Evolutionary conservation across 1,140 invertebrate genomes (phyloP).

Genomic region (Cecropterus lyciades): DNA sequence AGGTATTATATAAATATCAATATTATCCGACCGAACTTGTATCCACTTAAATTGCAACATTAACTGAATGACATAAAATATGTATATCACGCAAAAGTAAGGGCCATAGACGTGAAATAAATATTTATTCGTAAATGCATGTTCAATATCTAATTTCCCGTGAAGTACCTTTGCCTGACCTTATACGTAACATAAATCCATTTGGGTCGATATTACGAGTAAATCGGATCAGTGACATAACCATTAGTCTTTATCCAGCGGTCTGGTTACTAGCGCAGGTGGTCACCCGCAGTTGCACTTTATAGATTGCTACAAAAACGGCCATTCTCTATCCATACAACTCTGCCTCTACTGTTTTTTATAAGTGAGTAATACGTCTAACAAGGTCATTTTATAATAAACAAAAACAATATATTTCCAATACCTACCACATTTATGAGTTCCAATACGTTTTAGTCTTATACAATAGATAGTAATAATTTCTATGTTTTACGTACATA

Average conservation of each 20-base stretch:
- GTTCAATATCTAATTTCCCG: not conserved
- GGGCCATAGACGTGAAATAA: too few relatives aligned
- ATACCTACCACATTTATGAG: too few relatives aligned
- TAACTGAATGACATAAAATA: too few relatives aligned
- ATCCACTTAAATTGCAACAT: too few relatives aligned
- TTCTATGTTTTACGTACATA: not conserved
- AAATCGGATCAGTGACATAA: not conserved
- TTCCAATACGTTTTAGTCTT: too few relatives aligned
- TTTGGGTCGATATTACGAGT: not conserved
- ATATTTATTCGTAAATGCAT: not conserved
- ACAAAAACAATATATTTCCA: not conserved
- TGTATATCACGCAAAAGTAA: too few relatives aligned
- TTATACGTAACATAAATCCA: not conserved
- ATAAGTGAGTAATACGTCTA: not conserved
- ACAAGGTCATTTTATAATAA: not conserved
- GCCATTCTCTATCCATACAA: not conserved
- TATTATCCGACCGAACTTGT: too few relatives aligned
- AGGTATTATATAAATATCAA: too few relatives aligned
- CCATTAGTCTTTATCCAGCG: slow-evolving; percentile 1
- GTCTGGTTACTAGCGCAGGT: not conserved
- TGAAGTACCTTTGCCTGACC: not conserved
- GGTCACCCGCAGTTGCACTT: not conserved
- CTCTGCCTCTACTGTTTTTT: not conserved
- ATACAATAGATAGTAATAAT: not conserved
- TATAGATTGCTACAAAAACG: not conserved